phyloP scores from a whole-genome alignment of 2,888 invertebrate species.

The Elmis aenea region DNA sequence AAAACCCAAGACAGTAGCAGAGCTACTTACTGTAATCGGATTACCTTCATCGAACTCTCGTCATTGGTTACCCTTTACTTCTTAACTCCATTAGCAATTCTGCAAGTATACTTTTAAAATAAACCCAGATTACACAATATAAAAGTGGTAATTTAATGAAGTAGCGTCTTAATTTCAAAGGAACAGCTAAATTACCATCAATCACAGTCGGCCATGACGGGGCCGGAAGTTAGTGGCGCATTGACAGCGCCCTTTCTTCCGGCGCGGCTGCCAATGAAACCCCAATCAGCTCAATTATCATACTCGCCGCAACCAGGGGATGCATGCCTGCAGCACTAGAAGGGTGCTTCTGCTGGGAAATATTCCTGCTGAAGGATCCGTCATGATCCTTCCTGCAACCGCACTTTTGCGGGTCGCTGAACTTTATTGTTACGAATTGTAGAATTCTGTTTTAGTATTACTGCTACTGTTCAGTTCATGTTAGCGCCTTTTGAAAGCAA shows the following conservation, averaged over 20 bases:
- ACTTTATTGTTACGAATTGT: constrained; percentile 9
- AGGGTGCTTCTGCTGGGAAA: constrained; percentile 17
- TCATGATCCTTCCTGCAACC: constrained; percentile 16
- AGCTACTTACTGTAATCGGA: constrained; percentile 33
- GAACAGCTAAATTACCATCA: constrained; percentile 29
- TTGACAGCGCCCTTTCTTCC: constrained; percentile 27
- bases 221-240: constrained; percentile 31
- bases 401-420: constrained; percentile 16
- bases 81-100: constrained; percentile 26
- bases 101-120: constrained; percentile 11
- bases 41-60: constrained; percentile 30
- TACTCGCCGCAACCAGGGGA: constrained; percentile 36
- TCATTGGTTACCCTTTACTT: constrained; percentile 29
- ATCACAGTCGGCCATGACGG: constrained; percentile 32
- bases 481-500: no score
- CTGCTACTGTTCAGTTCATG: no score
- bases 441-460: no score
- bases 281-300: constrained; percentile 46
- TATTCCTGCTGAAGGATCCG: constrained; percentile 15
- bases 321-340: constrained; percentile 11
- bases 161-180: constrained; percentile 24
- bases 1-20: constrained; percentile 13
- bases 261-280: constrained; percentile 38
- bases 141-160: constrained; percentile 16
- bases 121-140: constrained; percentile 15